Percentiles rank a stretch among this genome's conserved stretches.
Evolutionary conservation across 2,113 vertebrate genomes (phyloP).

Genomic region (Phyllostomus hastatus): DNA sequence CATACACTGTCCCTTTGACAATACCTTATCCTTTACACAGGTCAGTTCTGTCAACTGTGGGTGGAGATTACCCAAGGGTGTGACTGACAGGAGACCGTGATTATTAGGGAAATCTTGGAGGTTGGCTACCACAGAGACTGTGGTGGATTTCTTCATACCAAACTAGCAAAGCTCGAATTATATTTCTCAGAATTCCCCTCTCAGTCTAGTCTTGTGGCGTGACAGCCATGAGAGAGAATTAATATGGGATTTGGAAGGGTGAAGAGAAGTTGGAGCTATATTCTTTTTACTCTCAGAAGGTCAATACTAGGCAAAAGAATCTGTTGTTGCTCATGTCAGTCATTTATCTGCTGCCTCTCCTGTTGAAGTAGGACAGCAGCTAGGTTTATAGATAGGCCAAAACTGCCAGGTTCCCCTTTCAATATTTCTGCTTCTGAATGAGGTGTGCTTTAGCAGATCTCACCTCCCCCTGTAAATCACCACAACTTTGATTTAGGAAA

Average conservation of each 20-base stretch:
- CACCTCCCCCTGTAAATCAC: not conserved
- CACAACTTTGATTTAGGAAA: not conserved
- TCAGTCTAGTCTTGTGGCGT: not conserved
- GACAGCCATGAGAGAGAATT: not conserved
- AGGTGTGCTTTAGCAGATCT: not conserved
- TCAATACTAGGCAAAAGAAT: not conserved
- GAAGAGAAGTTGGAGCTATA: not conserved
- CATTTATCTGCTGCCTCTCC: not conserved
- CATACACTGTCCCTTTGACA: not conserved
- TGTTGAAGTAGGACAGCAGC: not conserved
- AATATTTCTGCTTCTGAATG: not conserved
- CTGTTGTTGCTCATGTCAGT: not conserved
- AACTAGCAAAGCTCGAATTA: not conserved
- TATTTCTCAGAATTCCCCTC: not conserved
- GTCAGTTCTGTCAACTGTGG: not conserved
- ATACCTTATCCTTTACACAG: not conserved
- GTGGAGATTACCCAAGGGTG: not conserved
- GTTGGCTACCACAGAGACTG: not conserved
- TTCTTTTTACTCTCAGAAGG: not conserved
- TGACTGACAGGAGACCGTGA: not conserved
- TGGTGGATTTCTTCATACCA: not conserved
- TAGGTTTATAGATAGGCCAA: not conserved
- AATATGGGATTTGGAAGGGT: not conserved
- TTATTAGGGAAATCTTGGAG: not conserved
- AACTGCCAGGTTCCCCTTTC: accelerated